Percentiles rank a stretch among this genome's conserved stretches.
Conservation (phyloP, 2,113 vertebrate species). For the Chaetodon auriga region DNA sequence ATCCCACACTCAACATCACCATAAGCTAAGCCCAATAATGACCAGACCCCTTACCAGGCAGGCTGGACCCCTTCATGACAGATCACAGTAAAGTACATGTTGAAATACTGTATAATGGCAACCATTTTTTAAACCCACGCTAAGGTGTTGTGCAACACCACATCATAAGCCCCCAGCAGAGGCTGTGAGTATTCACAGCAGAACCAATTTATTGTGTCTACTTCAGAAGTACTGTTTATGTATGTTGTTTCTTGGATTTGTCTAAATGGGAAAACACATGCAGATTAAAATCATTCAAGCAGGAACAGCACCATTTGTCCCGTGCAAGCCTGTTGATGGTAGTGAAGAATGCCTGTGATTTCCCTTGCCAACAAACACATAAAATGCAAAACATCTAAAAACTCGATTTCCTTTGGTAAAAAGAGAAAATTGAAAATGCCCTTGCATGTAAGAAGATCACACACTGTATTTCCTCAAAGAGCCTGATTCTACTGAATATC, state of each 20-base stretch:
- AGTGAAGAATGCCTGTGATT: conserved; percentile 36
- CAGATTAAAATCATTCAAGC: conserved; percentile 42
- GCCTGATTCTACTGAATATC: conserved; percentile 32
- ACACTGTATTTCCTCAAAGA: conserved; percentile 42
- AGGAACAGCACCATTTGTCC: conserved; percentile 4
- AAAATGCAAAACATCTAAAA: conserved; percentile 54
- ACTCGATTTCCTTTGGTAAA: conserved; percentile 66
- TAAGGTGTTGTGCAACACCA: not conserved
- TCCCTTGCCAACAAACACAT: conserved; percentile 9
- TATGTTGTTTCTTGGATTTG: conserved; percentile 1
- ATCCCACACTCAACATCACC: conserved; percentile 40
- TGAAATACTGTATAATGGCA: conserved; percentile 7
- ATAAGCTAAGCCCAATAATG: conserved; percentile 47
- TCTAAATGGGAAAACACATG: conserved; percentile 28
- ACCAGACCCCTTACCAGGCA: conserved; percentile 26
- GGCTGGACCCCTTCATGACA: conserved; percentile 23
- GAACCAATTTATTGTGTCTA: conserved; percentile 16
- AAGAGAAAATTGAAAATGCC: conserved; percentile 66
- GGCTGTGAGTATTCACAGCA: not conserved
- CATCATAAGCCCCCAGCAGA: conserved; percentile 31
- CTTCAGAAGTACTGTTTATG: not conserved
- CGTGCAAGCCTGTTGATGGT: conserved; percentile 17
- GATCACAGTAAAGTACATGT: conserved; percentile 24
- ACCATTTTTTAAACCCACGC: not conserved
- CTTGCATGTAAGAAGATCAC: conserved; percentile 54